Evolutionary conservation across 2,113 vertebrate species (phyloP), one percentile per base, ranked within the genome.

Genomic region (Hucho hucho): DNA sequence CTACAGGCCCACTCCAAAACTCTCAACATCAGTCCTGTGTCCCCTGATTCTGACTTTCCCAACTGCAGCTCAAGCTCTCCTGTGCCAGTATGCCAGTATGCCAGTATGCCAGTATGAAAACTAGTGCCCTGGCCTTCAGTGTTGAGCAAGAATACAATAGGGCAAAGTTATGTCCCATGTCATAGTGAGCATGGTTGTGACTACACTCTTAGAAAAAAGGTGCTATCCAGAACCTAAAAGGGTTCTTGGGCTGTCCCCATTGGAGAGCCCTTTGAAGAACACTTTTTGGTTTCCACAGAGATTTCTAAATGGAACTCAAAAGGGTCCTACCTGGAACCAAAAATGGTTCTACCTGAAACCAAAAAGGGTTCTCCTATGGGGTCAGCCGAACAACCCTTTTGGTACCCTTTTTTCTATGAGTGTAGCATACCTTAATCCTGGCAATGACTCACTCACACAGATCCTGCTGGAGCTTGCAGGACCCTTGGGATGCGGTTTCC

Each of bases 401-500:
- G 37, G 37, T 11, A 43, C 37, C 37, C 37, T 43, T 43, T 43
- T 28, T 43, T 43, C 37, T 43, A 43, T 11, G 37, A 18, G 63
- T 53, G 47, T 79, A 66, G 73, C 70, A 61, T 74, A 67, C n/a
- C 77, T 79, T 76, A 56, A 37, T 46, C 69, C 70, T 63, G 64
- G 75, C 53, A 72, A 71, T 22, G 12, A 72, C 43, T 49, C 70
- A 72, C 69, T 46, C 68, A 47, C 69, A 24, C 47, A 72, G 26
- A 71, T 73, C 77, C 63, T 74, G 74, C 61, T 56, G 72, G n/a
- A 73, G 74, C 75, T 75, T 18, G 74, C 70, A 70, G 73, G 73
- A 75, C 81, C 70, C 78, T 26, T 64, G 75, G 78, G 75, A 76
- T 70, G 83, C 77, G 1, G 58, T 64, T 76, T 66, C 80, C 78